A percentile compares a stretch with the other conserved stretches of the same genome.
Evolutionary conservation across 2,888 invertebrate species (phyloP).

Genomic region (Psylliodes chrysocephalus): DNA sequence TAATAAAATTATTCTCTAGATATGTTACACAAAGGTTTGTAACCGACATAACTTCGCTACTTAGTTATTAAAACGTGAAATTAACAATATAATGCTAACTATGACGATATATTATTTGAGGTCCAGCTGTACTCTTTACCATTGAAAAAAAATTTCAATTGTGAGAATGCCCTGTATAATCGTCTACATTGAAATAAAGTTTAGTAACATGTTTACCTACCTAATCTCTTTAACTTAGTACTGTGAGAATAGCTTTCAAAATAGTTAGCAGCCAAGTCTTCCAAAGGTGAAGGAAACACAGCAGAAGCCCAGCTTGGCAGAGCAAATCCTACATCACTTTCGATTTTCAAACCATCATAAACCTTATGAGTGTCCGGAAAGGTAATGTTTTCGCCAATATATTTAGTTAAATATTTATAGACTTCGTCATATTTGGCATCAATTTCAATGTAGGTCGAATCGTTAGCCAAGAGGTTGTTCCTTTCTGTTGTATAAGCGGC

Average conservation of each 20-base stretch:
- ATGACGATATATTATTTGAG: too few species aligned
- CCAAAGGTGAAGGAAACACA: background rate
- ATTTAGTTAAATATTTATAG: background rate
- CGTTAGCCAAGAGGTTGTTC: background rate
- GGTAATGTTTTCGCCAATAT: background rate
- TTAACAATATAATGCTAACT: too few species aligned
- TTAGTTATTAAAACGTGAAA: too few species aligned
- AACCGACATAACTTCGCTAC: too few species aligned
- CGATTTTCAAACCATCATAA: background rate
- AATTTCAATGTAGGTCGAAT: background rate
- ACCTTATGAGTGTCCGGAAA: background rate
- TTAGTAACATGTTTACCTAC: background rate
- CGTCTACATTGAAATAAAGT: too few species aligned
- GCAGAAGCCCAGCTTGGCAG: background rate
- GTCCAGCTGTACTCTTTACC: too few species aligned
- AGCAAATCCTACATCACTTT: background rate
- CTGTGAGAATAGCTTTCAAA: slow-evolving; percentile 11
- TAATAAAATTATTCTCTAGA: too few species aligned
- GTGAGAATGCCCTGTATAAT: too few species aligned
- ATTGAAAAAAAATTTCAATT: too few species aligned
- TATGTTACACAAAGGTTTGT: too few species aligned
- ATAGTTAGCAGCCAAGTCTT: background rate
- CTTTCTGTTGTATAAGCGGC: background rate
- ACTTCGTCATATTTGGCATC: background rate
- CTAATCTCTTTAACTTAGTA: slow-evolving; percentile 7